phyloP scores from a whole-genome alignment of 92 coral and sea anemone genomes.

The Palythoa caribaeorum region DNA sequence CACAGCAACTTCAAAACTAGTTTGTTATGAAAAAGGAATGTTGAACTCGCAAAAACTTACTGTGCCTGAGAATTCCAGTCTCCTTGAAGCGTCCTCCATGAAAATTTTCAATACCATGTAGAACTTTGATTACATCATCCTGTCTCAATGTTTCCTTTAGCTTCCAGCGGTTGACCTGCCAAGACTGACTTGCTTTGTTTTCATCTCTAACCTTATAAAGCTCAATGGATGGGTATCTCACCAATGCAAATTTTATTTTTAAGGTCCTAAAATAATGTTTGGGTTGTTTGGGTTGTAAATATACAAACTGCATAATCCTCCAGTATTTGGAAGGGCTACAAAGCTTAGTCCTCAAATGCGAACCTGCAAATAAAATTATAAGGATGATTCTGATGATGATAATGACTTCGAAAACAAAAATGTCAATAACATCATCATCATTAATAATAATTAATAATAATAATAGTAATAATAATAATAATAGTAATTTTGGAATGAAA shows the following conservation, averaged over 20 bases:
- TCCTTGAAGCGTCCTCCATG: slow-evolving; percentile 27
- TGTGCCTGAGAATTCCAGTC: not conserved
- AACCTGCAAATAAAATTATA: not conserved
- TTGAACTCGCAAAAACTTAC: not conserved
- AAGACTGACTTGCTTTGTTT: slow-evolving; percentile 4
- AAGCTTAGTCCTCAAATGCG: not conserved
- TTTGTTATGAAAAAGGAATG: too few relatives aligned
- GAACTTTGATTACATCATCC: not conserved
- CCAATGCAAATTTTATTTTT: slow-evolving; percentile 23
- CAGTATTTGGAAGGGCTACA: not conserved
- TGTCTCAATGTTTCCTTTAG: not conserved
- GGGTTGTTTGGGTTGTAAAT: not conserved
- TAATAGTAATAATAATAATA: too few relatives aligned
- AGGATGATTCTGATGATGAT: not conserved
- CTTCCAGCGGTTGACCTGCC: slow-evolving; percentile 19
- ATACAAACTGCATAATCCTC: not conserved
- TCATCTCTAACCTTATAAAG: slow-evolving; percentile 3
- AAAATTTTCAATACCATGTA: not conserved
- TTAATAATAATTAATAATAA: too few relatives aligned
- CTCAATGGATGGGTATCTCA: slow-evolving; percentile 6
- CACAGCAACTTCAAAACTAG: too few relatives aligned
- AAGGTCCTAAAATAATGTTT: not conserved
- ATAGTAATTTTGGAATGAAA: too few relatives aligned
- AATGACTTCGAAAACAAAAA: not conserved
- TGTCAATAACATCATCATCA: not conserved